These are phyloP conservation scores for Berghia stephanieae DNA, from an alignment of 1,140 invertebrate species.

Conservation along the genomic window DNA sequence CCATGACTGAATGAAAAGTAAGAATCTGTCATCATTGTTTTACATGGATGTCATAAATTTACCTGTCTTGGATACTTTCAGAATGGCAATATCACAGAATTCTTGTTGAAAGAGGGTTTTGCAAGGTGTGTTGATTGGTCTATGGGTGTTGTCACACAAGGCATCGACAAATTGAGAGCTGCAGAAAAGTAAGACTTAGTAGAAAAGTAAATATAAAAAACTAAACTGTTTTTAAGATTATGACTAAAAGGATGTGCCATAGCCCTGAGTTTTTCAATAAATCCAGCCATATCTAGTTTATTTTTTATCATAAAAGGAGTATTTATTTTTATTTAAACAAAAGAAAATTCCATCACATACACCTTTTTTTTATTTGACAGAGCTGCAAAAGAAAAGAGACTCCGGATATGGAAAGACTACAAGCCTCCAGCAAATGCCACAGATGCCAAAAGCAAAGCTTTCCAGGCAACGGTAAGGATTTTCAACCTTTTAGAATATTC, in stretches of 20 bases:
- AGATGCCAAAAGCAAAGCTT: conserved; percentile 82
- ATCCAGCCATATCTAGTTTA: too few species aligned
- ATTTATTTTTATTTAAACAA: too few species aligned
- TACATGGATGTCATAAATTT: too few species aligned
- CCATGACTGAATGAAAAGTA: too few species aligned
- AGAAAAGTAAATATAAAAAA: background rate
- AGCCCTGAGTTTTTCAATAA: too few species aligned
- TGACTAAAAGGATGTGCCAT: too few species aligned
- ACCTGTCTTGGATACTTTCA: conserved; percentile 66
- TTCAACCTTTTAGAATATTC: too few species aligned
- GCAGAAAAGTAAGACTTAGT: conserved; percentile 75
- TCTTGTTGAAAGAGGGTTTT: conserved; percentile 89
- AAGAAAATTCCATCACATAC: background rate
- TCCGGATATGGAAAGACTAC: conserved; percentile 90
- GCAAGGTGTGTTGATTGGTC: conserved; percentile 98
- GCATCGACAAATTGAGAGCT: conserved; percentile 83
- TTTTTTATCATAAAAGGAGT: too few species aligned
- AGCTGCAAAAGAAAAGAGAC: conserved; percentile 85
- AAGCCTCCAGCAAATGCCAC: conserved; percentile 51
- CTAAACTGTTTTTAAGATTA: too few species aligned
- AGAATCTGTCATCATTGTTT: too few species aligned
- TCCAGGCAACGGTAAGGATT: conserved; percentile 78
- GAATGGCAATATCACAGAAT: conserved; percentile 94
- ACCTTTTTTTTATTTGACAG: conserved; percentile 47
- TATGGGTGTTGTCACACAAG: conserved; percentile 83